Evolutionary conservation across 2,888 invertebrate genomes (phyloP).

Genomic region (Itoplectis maculator): DNA sequence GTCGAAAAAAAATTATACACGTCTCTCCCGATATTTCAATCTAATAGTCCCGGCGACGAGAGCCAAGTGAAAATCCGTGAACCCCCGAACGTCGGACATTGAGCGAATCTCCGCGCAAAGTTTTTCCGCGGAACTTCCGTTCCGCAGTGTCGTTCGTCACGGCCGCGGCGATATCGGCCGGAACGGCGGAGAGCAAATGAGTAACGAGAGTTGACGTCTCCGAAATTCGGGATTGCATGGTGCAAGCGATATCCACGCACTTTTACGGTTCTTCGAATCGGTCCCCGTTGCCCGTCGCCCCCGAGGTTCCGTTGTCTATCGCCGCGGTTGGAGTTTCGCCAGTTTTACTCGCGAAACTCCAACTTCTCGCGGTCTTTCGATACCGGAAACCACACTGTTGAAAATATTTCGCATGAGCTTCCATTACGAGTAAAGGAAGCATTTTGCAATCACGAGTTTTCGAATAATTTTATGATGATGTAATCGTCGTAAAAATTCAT

Average conservation of each 20-base stretch:
- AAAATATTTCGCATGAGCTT: too few relatives aligned
- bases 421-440: too few relatives aligned
- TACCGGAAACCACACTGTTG: slow-evolving; percentile 31
- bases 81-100: too few relatives aligned
- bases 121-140: slow-evolving; percentile 40
- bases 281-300: too few relatives aligned
- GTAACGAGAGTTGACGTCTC: slow-evolving; percentile 14
- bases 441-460: too few relatives aligned
- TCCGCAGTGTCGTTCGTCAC: slow-evolving; percentile 35
- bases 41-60: slow-evolving; percentile 55
- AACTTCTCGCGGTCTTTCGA: slow-evolving; percentile 39
- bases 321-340: slow-evolving; percentile 69
- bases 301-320: slow-evolving; percentile 69
- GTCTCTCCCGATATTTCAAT: slow-evolving; percentile 64
- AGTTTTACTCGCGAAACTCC: slow-evolving; percentile 74
- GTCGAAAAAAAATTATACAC: slow-evolving; percentile 27
- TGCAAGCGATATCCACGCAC: slow-evolving; percentile 59
- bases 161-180: slow-evolving; percentile 11
- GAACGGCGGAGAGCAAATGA: background rate
- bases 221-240: too few relatives aligned
- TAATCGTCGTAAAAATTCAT: too few relatives aligned
- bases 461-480: too few relatives aligned
- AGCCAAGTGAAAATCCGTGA: slow-evolving; percentile 52
- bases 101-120: slow-evolving; percentile 29
- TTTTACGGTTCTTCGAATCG: slow-evolving; percentile 77